These are phyloP conservation scores for Lepidurus couesii DNA, from an alignment of 1,140 invertebrate genomes.

Conservation along the genomic window DNA sequence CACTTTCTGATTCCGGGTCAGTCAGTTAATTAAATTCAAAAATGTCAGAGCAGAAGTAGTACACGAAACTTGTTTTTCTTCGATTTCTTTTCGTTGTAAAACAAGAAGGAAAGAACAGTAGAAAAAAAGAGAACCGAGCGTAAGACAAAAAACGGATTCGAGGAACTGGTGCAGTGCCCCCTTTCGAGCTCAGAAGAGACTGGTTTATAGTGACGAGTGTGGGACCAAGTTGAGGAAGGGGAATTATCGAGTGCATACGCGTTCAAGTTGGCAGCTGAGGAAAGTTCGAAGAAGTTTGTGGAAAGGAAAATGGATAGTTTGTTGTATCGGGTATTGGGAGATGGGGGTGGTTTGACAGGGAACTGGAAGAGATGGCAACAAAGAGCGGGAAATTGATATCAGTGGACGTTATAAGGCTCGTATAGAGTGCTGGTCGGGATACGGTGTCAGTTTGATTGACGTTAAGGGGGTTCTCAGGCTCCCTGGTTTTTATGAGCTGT, in stretches of 20 bases:
- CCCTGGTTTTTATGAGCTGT: not conserved
- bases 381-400: constrained; percentile 14
- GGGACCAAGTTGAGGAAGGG: no score
- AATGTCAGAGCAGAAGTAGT: not conserved
- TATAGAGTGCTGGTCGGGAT: not conserved
- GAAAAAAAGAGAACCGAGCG: no score
- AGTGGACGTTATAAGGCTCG: not conserved
- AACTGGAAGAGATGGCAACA: not conserved
- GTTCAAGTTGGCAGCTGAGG: no score
- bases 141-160: no score
- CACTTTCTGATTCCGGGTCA: not conserved
- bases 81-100: not conserved
- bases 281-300: not conserved
- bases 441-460: not conserved
- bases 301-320: not conserved
- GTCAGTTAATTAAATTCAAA: not conserved
- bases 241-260: no score
- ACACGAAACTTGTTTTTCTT: not conserved
- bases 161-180: no score
- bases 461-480: not conserved
- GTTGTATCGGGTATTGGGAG: not conserved
- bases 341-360: not conserved
- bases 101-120: not conserved
- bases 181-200: no score
- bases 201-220: no score